Evolutionary conservation across 2,797 vertebrate genomes (phyloP).

Genomic region (Peromyscus attwateri): DNA sequence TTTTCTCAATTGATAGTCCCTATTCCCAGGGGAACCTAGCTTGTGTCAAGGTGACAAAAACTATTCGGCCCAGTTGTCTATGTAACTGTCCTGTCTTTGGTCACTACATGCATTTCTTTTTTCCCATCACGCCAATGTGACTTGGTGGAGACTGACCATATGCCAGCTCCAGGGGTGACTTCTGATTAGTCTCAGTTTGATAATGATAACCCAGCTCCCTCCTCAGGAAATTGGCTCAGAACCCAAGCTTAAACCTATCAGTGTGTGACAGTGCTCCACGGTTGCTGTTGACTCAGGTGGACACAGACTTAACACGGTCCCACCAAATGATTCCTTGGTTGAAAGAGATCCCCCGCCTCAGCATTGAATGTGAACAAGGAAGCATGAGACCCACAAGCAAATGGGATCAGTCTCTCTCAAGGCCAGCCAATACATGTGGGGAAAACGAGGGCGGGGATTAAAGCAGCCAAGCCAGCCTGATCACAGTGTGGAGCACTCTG

Average conservation of each 20-base stretch:
- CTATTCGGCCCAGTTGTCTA: background rate
- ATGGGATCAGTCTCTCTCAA: background rate
- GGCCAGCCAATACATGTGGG: background rate
- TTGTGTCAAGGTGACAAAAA: background rate
- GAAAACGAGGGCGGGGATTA: background rate
- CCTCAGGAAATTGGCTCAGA: background rate
- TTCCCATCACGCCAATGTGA: background rate
- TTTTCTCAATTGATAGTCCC: background rate
- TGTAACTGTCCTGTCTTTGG: background rate
- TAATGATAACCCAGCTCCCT: background rate
- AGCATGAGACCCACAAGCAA: background rate
- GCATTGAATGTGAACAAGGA: background rate
- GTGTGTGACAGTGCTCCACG: background rate
- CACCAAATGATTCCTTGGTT: background rate
- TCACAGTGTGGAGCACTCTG: background rate
- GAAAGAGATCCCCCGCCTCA: background rate
- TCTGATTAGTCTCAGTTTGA: background rate
- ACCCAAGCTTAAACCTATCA: background rate
- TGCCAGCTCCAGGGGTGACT: background rate
- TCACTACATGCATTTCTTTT: background rate
- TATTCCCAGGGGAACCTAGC: background rate
- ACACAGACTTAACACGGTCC: background rate
- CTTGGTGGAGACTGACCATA: background rate
- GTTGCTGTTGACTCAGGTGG: background rate
- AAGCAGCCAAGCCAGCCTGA: background rate